phyloP scores from a whole-genome alignment of 1,140 invertebrate genomes.

The Piezodorus guildinii region DNA sequence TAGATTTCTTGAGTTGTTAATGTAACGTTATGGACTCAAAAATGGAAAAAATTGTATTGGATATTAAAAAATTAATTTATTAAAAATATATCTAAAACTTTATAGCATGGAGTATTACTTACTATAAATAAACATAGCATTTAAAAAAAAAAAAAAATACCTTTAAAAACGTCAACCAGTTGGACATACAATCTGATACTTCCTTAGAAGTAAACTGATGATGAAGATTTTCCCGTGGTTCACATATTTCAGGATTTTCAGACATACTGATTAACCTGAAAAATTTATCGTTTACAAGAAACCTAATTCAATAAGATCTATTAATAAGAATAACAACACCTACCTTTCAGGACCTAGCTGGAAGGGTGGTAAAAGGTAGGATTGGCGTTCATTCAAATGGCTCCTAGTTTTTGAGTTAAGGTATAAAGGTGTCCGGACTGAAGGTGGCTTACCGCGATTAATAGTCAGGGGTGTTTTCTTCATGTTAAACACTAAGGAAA shows the following conservation, averaged over 20 bases:
- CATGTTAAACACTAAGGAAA: constrained; percentile 17
- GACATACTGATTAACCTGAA: constrained; percentile 26
- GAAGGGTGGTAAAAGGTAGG: constrained; percentile 11
- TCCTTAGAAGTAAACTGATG: constrained; percentile 31
- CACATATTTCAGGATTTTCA: constrained; percentile 23
- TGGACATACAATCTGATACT: constrained; percentile 47
- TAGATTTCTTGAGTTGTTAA: no score
- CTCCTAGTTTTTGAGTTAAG: constrained; percentile 20
- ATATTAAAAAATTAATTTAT: no score
- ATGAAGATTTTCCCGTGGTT: constrained; percentile 18
- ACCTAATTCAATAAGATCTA: no score
- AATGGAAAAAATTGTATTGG: no score
- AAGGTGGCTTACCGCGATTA: constrained; percentile 22
- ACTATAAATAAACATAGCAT: neutral
- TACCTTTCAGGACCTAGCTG: constrained; percentile 21
- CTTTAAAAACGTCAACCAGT: constrained; percentile 51
- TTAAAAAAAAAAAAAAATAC: constrained; percentile 30
- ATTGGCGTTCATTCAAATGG: constrained; percentile 22
- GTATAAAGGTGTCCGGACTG: constrained; percentile 16
- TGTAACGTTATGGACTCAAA: no score
- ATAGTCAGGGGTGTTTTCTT: constrained; percentile 17
- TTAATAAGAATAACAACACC: neutral
- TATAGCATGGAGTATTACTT: no score
- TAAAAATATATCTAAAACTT: no score
- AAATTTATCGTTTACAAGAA: no score